Evolutionary conservation across 2,113 vertebrate species (phyloP), one percentile per base, ranked within the genome.

Genomic region (Zootoca vivipara): DNA sequence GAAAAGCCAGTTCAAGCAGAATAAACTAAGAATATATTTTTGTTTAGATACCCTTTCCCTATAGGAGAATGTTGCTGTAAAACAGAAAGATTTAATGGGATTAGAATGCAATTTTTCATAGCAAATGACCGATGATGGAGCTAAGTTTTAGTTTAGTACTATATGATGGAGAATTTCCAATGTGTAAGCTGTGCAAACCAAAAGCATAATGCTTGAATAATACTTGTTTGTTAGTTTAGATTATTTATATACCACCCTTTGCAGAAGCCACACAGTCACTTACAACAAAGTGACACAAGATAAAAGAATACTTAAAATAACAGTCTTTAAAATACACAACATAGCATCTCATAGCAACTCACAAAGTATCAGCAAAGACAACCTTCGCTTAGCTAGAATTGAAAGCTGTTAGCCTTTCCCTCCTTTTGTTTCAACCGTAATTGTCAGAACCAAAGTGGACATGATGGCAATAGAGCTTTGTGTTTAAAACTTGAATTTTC

Each of bases 1-100:
- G 85, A 79, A 90, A 69, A 85, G 7, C 10, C 6, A 75, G 65
- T 80, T 78, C 42, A n/a, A 81, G 62, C 38, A 82, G 30, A 77
- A 85, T 81, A 87, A 72, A 26, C 33, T 85, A 78, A 86, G 72
- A 77, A 64, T n/a, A 13, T 73, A 69, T 4, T 28, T 20, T 33
- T 2, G 0, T 74, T 64, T 40, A 74, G 52, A 72, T 33, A 78
- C 15, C 12, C 13, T 33, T 52, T 64, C 58, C 46, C 0, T 10
- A 1, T 28, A 82, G 52, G 46, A 42, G 3, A 77, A 74, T 67
- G 52, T 22, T 28, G 64, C 20, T 38, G 46, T 3, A n/a, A 40
- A 70, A 78, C 73, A n/a, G 80, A 69, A 74, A 42, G 62, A 46
- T 40, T 81, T 38, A 72, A 58, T 5, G 72, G 26, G 65, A 58